Evolutionary conservation across 2,888 invertebrate genomes (phyloP).

Genomic region (Corbicula japonica): DNA sequence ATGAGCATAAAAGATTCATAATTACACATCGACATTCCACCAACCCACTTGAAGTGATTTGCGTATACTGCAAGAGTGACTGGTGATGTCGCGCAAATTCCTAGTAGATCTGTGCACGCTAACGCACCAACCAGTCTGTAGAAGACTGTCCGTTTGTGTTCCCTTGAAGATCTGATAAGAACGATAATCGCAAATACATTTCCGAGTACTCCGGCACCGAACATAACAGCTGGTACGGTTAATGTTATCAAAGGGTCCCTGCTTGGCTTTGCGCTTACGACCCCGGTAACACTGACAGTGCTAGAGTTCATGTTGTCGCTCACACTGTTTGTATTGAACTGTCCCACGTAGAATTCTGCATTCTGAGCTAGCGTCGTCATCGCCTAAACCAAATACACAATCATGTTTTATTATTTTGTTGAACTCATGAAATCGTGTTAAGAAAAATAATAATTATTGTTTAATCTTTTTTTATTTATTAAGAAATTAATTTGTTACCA

Average conservation of each 20-base stretch:
- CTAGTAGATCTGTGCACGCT: conserved; percentile 84
- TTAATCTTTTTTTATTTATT: no score
- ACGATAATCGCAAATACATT: conserved; percentile 84
- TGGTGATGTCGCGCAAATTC: conserved; percentile 81
- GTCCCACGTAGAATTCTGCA: no score
- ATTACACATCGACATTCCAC: conserved; percentile 81
- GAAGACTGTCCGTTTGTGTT: conserved; percentile 83
- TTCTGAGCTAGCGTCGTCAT: no score
- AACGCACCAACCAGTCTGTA: conserved; percentile 83
- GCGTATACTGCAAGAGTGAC: conserved; percentile 75
- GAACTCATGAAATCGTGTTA: no score
- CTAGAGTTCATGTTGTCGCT: no score
- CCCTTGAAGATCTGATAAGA: conserved; percentile 76
- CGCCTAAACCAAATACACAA: no score
- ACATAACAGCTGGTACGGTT: conserved; percentile 73
- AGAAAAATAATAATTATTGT: no score
- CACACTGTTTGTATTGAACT: no score
- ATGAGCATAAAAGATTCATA: conserved; percentile 85
- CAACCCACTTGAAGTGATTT: conserved; percentile 77
- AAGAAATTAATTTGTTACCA: no score
- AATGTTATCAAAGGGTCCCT: conserved; percentile 52
- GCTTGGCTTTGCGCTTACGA: no score
- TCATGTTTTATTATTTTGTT: no score
- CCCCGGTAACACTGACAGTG: no score
- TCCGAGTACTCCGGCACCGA: conserved; percentile 79